Evolutionary conservation across 2,888 invertebrate species (phyloP).

Genomic region (Alloscopus bannaensis): DNA sequence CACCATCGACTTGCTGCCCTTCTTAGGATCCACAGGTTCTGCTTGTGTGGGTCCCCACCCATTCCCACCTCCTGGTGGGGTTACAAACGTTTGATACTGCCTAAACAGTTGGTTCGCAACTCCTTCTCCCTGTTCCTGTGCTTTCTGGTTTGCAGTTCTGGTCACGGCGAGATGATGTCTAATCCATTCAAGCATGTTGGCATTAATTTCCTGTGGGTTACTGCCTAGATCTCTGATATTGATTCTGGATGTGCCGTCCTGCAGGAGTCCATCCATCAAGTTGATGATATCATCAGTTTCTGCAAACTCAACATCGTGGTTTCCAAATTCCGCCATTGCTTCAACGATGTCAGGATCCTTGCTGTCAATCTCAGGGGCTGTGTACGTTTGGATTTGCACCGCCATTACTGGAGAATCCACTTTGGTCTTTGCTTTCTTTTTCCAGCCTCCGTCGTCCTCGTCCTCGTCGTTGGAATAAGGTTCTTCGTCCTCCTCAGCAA

Average conservation of each 20-base stretch:
- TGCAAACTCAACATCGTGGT: slow-evolving; percentile 58
- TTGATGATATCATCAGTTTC: slow-evolving; percentile 57
- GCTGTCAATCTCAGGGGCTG: slow-evolving; percentile 54
- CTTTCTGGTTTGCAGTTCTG: slow-evolving; percentile 45
- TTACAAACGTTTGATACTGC: slow-evolving; percentile 56
- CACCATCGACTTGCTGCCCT: too few species aligned
- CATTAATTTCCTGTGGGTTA: slow-evolving; percentile 57
- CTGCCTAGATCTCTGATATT: slow-evolving; percentile 55
- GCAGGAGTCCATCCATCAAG: slow-evolving; percentile 60
- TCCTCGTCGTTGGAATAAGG: background rate
- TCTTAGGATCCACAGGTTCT: slow-evolving; percentile 50
- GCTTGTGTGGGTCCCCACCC: slow-evolving; percentile 35
- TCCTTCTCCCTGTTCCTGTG: slow-evolving; percentile 46
- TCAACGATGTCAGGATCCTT: slow-evolving; percentile 51
- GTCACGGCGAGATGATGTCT: slow-evolving; percentile 42
- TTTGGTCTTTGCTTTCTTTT: slow-evolving; percentile 46
- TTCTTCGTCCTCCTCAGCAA: slow-evolving; percentile 27
- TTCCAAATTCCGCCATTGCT: slow-evolving; percentile 60
- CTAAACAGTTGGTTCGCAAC: slow-evolving; percentile 52
- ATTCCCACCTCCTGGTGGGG: slow-evolving; percentile 23
- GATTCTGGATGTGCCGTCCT: slow-evolving; percentile 43
- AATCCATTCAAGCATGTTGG: slow-evolving; percentile 59
- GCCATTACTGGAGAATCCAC: slow-evolving; percentile 64
- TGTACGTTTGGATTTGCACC: slow-evolving; percentile 59
- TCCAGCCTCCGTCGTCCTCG: slow-evolving; percentile 44